Percentiles rank a stretch among this genome's conserved stretches.
Evolutionary conservation across 1,140 invertebrate genomes (phyloP).

Genomic region (Physella acuta): DNA sequence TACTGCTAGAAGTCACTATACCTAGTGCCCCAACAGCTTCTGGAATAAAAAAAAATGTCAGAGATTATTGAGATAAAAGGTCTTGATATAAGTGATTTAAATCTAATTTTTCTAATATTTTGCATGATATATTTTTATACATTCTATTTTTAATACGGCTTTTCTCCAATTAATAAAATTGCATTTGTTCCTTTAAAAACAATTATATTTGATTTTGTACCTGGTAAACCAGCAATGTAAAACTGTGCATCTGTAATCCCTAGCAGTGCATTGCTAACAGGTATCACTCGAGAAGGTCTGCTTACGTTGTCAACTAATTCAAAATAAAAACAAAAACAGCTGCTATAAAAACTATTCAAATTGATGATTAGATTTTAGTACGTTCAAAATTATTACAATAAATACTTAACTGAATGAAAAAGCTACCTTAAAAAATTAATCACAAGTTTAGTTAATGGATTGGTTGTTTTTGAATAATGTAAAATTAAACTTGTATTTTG

Average conservation of each 20-base stretch:
- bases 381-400: too few species aligned
- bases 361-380: neutral
- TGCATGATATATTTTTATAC: too few species aligned
- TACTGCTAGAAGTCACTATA: conserved; percentile 1
- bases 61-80: neutral
- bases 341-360: neutral
- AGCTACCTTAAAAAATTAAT: neutral
- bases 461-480: neutral
- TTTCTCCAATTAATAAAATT: too few species aligned
- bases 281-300: neutral
- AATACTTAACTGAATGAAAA: too few species aligned
- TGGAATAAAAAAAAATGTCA: neutral
- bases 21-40: neutral
- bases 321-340: neutral
- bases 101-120: too few species aligned
- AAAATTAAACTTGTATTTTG: neutral
- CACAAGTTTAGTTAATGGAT: neutral
- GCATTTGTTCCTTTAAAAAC: too few species aligned
- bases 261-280: neutral
- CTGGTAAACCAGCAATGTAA: neutral
- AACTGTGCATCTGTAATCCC: neutral
- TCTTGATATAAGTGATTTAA: neutral
- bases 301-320: neutral
- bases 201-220: too few species aligned
- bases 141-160: too few species aligned